phyloP scores from a whole-genome alignment of 2,113 vertebrate genomes.

The Poecilia latipinna region DNA sequence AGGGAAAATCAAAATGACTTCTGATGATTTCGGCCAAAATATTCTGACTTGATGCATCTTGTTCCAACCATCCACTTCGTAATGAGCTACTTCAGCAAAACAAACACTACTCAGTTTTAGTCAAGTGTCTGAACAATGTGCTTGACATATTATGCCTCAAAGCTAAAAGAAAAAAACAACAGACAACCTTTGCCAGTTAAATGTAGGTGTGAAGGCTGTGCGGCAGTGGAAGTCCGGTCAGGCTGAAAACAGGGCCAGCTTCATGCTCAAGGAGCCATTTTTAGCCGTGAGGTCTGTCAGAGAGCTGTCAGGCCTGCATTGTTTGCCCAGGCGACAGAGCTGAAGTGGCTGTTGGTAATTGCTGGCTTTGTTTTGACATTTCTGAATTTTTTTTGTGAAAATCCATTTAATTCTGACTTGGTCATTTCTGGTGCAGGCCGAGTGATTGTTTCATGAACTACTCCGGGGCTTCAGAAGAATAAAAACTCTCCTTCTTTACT shows the following conservation, averaged over 20 bases:
- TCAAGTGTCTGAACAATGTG: background rate
- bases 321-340: slow-evolving; percentile 11
- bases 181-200: background rate
- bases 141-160: background rate
- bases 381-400: slow-evolving; percentile 11
- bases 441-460: slow-evolving; percentile 28
- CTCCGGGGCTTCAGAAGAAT: slow-evolving; percentile 1
- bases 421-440: slow-evolving; percentile 10
- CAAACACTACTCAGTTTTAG: background rate
- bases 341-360: slow-evolving; percentile 20
- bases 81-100: background rate
- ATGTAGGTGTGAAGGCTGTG: background rate
- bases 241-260: background rate
- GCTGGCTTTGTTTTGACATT: slow-evolving; percentile 33
- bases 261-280: background rate
- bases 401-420: slow-evolving; percentile 30
- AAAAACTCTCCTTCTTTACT: background rate
- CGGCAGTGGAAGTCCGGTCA: background rate
- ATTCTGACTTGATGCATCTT: background rate
- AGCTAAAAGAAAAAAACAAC: background rate
- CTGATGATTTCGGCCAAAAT: background rate
- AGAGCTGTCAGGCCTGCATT: background rate
- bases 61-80: background rate
- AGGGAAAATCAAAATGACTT: too few species aligned
- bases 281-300: background rate